A percentile compares a stretch with the other conserved stretches of the same genome.
phyloP scores from a whole-genome alignment of 2,113 vertebrate species.

The Macrotis lagotis region DNA sequence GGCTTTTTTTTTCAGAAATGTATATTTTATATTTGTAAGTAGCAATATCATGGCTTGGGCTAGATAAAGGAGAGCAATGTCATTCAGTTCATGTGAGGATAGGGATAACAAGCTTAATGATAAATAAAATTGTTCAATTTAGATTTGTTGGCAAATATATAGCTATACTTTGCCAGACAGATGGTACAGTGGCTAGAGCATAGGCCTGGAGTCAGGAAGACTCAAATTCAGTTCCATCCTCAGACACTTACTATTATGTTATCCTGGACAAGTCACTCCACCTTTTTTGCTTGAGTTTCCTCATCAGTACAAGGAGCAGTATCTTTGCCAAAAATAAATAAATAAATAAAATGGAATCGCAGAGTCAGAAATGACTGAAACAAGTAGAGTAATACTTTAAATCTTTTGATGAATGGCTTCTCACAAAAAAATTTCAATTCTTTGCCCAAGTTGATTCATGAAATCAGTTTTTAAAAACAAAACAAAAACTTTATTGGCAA shows the following conservation, averaged over 20 bases:
- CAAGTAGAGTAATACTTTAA: background rate
- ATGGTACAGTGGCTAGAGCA: too few relatives aligned
- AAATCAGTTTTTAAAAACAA: background rate
- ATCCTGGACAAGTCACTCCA: background rate
- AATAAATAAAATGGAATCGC: too few relatives aligned
- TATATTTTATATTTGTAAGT: background rate
- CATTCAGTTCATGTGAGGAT: background rate
- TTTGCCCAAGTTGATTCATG: background rate
- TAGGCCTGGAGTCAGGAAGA: too few relatives aligned
- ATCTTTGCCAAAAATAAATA: background rate
- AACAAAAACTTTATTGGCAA: background rate
- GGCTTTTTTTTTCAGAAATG: background rate
- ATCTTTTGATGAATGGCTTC: background rate
- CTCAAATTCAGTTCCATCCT: background rate
- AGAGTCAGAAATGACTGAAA: background rate
- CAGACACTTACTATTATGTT: background rate
- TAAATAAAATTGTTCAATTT: background rate
- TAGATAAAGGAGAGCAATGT: background rate
- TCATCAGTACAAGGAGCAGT: background rate
- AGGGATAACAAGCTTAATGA: background rate
- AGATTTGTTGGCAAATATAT: background rate
- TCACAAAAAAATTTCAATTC: background rate
- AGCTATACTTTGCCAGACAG: background rate
- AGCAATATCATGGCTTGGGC: background rate
- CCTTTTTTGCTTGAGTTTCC: background rate